A percentile compares a stretch with the other conserved stretches of the same genome.
These are phyloP conservation scores for Kryptopterus vitreolus DNA, from an alignment of 2,797 vertebrate genomes.

Conservation along the genomic window DNA sequence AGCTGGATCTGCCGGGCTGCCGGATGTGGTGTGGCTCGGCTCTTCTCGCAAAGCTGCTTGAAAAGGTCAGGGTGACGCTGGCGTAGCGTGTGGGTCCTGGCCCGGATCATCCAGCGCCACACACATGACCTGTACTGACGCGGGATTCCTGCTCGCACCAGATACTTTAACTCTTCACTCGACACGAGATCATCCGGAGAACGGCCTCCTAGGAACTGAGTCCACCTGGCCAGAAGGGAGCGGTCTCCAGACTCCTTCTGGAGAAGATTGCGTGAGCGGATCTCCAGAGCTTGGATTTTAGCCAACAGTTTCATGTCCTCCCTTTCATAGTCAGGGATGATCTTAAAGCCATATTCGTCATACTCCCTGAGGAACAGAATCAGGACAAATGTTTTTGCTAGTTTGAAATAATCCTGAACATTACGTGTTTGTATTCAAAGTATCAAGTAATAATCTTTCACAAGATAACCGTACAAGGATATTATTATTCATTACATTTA, in stretches of 20 bases:
- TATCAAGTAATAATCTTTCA: background rate
- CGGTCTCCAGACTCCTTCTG: constrained; percentile 74
- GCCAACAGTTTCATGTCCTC: constrained; percentile 89
- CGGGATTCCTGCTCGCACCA: constrained; percentile 84
- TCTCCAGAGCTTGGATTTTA: constrained; percentile 90
- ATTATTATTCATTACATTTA: no score
- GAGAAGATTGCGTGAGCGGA: constrained; percentile 84
- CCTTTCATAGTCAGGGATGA: constrained; percentile 85
- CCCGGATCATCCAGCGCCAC: constrained; percentile 83
- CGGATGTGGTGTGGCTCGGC: constrained; percentile 72
- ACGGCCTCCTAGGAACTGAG: constrained; percentile 73
- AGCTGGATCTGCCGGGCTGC: constrained; percentile 91
- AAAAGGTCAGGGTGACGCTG: constrained; percentile 73
- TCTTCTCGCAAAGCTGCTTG: constrained; percentile 78
- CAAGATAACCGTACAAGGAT: no score
- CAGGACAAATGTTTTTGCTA: background rate
- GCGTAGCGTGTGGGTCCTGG: constrained; percentile 66
- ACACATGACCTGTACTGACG: constrained; percentile 78
- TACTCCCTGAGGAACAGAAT: constrained; percentile 76
- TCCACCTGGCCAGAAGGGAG: constrained; percentile 80
- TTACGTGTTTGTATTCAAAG: background rate
- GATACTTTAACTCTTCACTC: constrained; percentile 76
- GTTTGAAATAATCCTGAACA: background rate
- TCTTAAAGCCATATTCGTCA: constrained; percentile 91
- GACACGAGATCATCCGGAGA: constrained; percentile 71